Evolutionary conservation across 2,888 invertebrate genomes (phyloP).

Genomic region (Saturnia japonica): DNA sequence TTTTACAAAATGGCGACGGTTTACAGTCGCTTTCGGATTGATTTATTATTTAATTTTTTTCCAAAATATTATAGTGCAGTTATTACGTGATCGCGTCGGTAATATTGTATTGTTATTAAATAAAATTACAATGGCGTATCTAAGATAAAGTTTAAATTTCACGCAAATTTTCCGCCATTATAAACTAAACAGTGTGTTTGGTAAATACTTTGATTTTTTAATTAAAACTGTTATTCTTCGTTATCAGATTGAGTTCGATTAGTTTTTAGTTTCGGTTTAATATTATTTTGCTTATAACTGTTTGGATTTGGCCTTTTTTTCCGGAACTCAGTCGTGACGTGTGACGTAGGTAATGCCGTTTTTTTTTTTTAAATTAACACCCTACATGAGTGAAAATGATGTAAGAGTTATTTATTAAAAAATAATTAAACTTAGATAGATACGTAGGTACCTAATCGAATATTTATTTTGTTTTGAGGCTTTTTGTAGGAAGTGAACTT

Average conservation of each 20-base stretch:
- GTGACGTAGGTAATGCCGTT: too few relatives aligned
- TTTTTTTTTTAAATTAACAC: too few relatives aligned
- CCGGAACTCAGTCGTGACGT: too few relatives aligned
- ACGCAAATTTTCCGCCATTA: conserved; percentile 75
- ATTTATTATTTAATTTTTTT: too few relatives aligned
- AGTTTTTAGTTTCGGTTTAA: conserved; percentile 59
- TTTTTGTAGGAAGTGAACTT: too few relatives aligned
- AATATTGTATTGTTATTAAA: conserved; percentile 6
- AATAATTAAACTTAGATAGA: too few relatives aligned
- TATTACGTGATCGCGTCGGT: background rate
- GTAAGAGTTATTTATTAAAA: too few relatives aligned
- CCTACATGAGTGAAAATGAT: too few relatives aligned
- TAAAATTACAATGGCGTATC: conserved; percentile 19
- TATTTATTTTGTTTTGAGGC: too few relatives aligned
- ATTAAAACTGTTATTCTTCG: conserved; percentile 68
- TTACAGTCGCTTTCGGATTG: conserved; percentile 29
- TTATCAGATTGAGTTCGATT: conserved; percentile 50
- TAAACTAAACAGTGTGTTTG: conserved; percentile 74
- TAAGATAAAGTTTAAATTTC: conserved; percentile 72
- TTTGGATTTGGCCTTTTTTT: background rate
- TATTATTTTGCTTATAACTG: too few relatives aligned
- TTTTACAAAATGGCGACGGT: conserved; percentile 46
- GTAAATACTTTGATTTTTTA: conserved; percentile 79
- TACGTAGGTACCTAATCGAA: too few relatives aligned
- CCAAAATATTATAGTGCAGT: background rate